A percentile compares a stretch with the other conserved stretches of the same genome.
Conservation (phyloP, 2,888 invertebrate species). For the Malacosoma neustria region DNA sequence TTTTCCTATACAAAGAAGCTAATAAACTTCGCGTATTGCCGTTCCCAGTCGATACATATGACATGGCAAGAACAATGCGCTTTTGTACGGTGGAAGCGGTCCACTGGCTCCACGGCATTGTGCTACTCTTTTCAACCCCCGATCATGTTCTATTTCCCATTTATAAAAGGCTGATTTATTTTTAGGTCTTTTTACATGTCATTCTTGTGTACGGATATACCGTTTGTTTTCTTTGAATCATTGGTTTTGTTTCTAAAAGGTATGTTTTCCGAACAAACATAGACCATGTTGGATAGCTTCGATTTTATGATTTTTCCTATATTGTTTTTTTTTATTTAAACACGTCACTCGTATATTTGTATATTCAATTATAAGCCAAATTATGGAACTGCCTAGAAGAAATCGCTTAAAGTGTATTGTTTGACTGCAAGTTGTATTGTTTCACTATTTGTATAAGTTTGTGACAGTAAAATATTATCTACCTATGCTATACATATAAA, state of each 20-base stretch:
- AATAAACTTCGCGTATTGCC: conserved; percentile 48
- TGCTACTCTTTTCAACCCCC: conserved; percentile 47
- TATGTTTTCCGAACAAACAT: neutral
- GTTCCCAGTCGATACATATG: conserved; percentile 58
- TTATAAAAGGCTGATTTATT: conserved; percentile 42
- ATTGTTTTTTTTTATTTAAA: too few relatives aligned
- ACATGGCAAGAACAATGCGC: conserved; percentile 63
- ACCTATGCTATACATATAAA: too few relatives aligned
- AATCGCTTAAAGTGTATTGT: too few relatives aligned
- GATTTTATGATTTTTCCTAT: neutral
- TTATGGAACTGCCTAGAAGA: too few relatives aligned
- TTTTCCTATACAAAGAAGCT: conserved; percentile 29
- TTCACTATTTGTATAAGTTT: too few relatives aligned
- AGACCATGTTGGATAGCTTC: neutral
- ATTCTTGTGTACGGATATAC: conserved; percentile 8
- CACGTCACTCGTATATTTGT: too few relatives aligned
- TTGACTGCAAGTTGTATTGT: too few relatives aligned
- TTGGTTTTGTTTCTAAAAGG: neutral
- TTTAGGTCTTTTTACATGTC: conserved; percentile 26
- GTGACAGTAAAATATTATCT: too few relatives aligned
- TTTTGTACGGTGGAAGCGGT: conserved; percentile 56
- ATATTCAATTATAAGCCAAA: too few relatives aligned
- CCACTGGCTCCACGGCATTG: conserved; percentile 41
- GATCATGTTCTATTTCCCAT: conserved; percentile 55
- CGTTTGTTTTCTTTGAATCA: neutral